Percentiles rank a stretch among this genome's conserved stretches.
Evolutionary conservation across 2,797 vertebrate species (phyloP).

Genomic region (Benthosema pterotum): DNA sequence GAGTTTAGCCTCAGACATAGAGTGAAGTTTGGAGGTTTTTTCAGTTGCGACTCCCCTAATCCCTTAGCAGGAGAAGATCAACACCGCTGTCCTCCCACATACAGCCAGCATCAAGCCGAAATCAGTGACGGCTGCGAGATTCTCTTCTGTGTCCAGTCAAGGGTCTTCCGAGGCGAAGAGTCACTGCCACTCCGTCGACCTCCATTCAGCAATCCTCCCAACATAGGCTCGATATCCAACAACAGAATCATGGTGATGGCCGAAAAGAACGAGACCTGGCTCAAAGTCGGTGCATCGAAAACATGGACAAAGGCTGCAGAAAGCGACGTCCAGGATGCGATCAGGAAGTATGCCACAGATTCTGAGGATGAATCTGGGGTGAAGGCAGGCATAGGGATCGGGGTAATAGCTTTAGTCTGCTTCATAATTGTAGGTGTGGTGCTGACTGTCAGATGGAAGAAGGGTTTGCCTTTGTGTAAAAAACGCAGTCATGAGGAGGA

Average conservation of each 20-base stretch:
- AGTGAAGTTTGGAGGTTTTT: constrained; percentile 89
- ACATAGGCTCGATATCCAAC: constrained; percentile 69
- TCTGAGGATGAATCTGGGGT: too few species aligned
- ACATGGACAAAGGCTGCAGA: too few species aligned
- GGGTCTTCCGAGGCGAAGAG: constrained; percentile 80
- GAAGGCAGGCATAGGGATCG: too few species aligned
- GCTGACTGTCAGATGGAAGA: too few species aligned
- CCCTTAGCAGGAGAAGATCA: constrained; percentile 63
- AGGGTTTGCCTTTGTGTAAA: too few species aligned
- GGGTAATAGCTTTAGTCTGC: too few species aligned
- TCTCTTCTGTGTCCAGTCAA: constrained; percentile 86
- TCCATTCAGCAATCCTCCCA: constrained; percentile 82
- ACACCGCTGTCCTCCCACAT: constrained; percentile 81
- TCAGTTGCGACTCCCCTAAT: constrained; percentile 87
- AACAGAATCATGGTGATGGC: constrained; percentile 85
- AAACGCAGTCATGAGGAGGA: too few species aligned
- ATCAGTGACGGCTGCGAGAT: constrained; percentile 91
- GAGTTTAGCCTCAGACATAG: constrained; percentile 74
- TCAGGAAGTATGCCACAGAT: too few species aligned
- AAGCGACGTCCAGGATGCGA: too few species aligned
- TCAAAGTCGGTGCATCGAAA: constrained; percentile 68
- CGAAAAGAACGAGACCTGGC: constrained; percentile 80
- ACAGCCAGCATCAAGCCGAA: constrained; percentile 87
- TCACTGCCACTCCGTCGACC: constrained; percentile 81
- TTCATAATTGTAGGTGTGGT: too few species aligned